Evolutionary conservation across 2,113 vertebrate genomes (phyloP).

Genomic region (Trogon surrucura): DNA sequence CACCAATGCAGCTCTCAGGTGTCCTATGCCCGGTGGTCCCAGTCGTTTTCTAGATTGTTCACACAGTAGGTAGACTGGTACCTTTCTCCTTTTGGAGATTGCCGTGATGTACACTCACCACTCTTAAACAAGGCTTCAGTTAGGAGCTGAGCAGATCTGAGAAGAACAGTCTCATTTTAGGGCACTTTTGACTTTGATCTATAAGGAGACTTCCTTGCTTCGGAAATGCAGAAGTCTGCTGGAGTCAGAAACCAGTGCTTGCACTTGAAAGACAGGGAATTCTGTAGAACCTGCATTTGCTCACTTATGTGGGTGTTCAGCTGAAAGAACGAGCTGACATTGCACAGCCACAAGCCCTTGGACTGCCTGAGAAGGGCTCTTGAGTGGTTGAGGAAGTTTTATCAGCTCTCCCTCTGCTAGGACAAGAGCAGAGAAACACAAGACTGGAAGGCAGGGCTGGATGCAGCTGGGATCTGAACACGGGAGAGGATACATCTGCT

Average conservation of each 20-base stretch:
- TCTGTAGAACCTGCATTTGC: neutral
- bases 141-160: neutral
- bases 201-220: neutral
- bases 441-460: neutral
- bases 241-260: neutral
- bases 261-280: neutral
- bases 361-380: neutral
- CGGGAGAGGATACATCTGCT: neutral
- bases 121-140: neutral
- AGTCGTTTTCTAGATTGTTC: accelerated
- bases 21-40: neutral
- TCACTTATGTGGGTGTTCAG: neutral
- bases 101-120: neutral
- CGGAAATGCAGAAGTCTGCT: neutral
- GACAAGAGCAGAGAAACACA: neutral
- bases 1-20: neutral
- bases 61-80: neutral
- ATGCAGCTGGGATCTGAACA: neutral
- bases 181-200: neutral
- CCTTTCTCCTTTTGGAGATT: neutral
- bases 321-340: neutral
- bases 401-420: neutral
- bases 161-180: neutral
- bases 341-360: neutral
- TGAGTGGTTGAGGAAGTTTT: neutral